A percentile compares a stretch with the other conserved stretches of the same genome.
Evolutionary conservation across 2,113 vertebrate genomes (phyloP).

Genomic region (Plecotus auritus): DNA sequence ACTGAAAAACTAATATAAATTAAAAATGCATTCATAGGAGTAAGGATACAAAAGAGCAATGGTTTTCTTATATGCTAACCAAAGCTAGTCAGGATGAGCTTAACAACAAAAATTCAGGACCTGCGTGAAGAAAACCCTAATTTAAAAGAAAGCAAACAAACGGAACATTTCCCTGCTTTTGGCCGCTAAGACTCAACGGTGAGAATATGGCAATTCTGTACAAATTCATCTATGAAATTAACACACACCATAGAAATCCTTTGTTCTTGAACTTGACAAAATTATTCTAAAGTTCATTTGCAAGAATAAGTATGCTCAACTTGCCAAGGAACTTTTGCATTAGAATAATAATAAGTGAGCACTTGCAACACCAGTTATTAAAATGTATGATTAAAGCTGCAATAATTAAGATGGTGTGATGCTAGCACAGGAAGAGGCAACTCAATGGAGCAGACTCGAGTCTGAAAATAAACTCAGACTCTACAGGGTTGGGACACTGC

Average conservation of each 20-base stretch:
- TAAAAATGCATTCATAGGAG: neutral
- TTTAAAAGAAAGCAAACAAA: neutral
- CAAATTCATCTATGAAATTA: slow-evolving; percentile 13
- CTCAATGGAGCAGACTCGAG: neutral
- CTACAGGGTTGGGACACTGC: neutral
- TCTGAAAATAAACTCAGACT: slow-evolving; percentile 41
- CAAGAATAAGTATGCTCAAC: slow-evolving; percentile 32
- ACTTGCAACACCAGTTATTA: slow-evolving; percentile 35
- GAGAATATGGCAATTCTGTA: neutral
- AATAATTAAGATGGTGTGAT: slow-evolving; percentile 49
- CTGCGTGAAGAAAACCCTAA: neutral
- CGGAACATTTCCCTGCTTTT: neutral
- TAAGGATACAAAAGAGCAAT: neutral
- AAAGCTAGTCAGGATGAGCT: neutral
- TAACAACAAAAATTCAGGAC: neutral
- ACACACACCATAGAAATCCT: neutral
- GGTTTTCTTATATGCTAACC: neutral
- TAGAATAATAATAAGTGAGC: slow-evolving; percentile 33
- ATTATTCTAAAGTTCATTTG: slow-evolving; percentile 42
- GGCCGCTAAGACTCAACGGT: neutral
- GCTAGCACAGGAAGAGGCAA: slow-evolving; percentile 12
- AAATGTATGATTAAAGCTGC: slow-evolving; percentile 49
- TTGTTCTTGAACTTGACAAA: slow-evolving; percentile 37
- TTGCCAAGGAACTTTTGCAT: slow-evolving; percentile 50
- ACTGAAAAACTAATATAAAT: neutral